phyloP scores from a whole-genome alignment of 2,888 invertebrate species.

The Sepiola atlantica region DNA sequence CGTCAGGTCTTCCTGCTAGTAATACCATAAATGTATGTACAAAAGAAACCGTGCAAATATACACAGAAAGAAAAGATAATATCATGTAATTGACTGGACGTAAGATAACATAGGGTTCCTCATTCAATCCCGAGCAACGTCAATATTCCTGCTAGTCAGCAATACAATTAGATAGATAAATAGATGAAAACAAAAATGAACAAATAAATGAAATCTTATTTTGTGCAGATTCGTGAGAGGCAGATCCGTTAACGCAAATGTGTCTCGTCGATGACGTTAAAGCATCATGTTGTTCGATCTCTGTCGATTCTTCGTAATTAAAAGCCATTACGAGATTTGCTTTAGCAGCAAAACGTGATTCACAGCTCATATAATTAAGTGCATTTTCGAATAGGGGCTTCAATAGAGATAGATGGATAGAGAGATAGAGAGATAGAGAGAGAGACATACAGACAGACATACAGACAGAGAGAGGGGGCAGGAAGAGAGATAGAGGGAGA shows the following conservation, averaged over 20 bases:
- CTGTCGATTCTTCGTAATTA: not conserved
- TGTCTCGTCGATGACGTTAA: not conserved
- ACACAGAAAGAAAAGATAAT: too few relatives aligned
- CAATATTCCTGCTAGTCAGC: too few relatives aligned
- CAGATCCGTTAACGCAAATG: not conserved
- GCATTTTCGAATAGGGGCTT: not conserved
- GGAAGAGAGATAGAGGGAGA: not conserved
- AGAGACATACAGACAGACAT: not conserved
- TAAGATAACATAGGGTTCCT: too few relatives aligned
- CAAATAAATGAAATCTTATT: too few relatives aligned
- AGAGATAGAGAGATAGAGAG: not conserved
- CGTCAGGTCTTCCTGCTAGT: too few relatives aligned
- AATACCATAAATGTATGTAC: too few relatives aligned
- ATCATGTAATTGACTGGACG: too few relatives aligned
- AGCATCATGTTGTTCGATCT: not conserved
- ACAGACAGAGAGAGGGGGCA: not conserved
- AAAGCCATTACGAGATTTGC: not conserved
- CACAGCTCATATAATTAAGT: not conserved
- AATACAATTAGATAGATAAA: too few relatives aligned
- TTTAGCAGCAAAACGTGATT: not conserved
- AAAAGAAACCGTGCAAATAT: too few relatives aligned
- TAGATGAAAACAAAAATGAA: too few relatives aligned
- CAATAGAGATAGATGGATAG: not conserved
- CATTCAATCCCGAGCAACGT: too few relatives aligned
- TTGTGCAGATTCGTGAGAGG: too few relatives aligned